Evolutionary conservation across 2,888 invertebrate species (phyloP).

Genomic region (Gymnoscelis rufifasciata): DNA sequence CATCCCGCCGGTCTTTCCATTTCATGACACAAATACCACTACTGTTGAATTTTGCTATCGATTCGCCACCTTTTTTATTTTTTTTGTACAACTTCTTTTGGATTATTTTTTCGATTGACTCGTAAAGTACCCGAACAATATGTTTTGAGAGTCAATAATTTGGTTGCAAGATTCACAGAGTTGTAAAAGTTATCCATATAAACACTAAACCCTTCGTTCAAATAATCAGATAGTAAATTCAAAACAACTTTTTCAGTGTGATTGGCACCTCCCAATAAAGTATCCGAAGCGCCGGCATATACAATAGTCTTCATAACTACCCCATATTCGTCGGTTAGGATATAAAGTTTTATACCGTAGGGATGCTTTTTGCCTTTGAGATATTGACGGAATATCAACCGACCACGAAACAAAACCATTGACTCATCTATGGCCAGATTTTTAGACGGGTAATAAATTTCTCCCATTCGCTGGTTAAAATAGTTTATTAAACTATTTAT

Average conservation of each 20-base stretch:
- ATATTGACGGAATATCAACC: constrained; percentile 16
- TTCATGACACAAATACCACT: constrained; percentile 14
- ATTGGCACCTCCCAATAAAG: constrained; percentile 9
- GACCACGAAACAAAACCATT: constrained; percentile 25
- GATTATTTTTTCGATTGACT: constrained; percentile 14
- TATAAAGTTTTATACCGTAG: constrained; percentile 19
- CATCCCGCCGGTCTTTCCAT: constrained; percentile 10
- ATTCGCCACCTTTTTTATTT: not conserved
- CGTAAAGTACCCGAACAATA: constrained; percentile 22
- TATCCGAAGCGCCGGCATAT: constrained; percentile 9
- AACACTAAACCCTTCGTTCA: constrained; percentile 11
- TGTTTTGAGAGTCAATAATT: constrained; percentile 15
- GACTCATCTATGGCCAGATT: constrained; percentile 25
- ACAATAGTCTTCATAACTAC: constrained; percentile 17
- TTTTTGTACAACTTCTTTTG: not conserved
- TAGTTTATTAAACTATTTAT: constrained; percentile 32
- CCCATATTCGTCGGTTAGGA: constrained; percentile 24
- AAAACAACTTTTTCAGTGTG: constrained; percentile 19
- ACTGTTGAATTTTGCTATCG: constrained; percentile 4
- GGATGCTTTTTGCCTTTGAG: constrained; percentile 14
- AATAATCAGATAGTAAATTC: constrained; percentile 8
- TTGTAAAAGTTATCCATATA: constrained; percentile 25
- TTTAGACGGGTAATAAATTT: constrained; percentile 26
- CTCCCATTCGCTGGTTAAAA: constrained; percentile 36
- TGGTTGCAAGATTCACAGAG: constrained; percentile 5